These are phyloP conservation scores for Tinamus guttatus DNA, from an alignment of 2,113 vertebrate species.

Conservation along the genomic window DNA sequence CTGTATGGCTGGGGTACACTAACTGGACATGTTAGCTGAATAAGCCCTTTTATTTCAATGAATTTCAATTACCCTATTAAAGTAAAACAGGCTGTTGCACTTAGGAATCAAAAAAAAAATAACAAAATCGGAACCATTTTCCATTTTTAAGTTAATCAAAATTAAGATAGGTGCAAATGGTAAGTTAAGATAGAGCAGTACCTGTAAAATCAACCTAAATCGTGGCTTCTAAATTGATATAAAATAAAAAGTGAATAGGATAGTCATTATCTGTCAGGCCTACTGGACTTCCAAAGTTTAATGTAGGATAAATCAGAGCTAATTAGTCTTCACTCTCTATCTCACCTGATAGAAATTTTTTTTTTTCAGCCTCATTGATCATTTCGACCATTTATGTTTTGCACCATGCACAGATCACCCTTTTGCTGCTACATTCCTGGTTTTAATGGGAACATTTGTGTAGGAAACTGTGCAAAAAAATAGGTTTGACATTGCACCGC, in stretches of 20 bases:
- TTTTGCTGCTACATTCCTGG: background rate
- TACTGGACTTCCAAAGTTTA: background rate
- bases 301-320: background rate
- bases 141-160: background rate
- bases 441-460: constrained; percentile 10
- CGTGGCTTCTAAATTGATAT: background rate
- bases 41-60: background rate
- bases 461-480: constrained; percentile 6
- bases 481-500: constrained; percentile 28
- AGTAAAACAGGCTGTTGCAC: background rate
- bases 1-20: background rate
- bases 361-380: background rate
- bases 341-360: background rate
- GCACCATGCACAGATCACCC: background rate
- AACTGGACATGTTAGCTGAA: background rate
- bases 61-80: background rate
- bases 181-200: background rate
- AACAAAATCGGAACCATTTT: background rate
- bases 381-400: background rate
- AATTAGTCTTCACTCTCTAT: constrained; percentile 12
- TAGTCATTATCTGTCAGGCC: background rate
- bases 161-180: background rate
- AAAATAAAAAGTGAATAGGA: background rate
- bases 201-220: background rate
- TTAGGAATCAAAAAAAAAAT: background rate